Conservation (phyloP, 2,113 vertebrate species). For the Tragulus kanchil region DNA sequence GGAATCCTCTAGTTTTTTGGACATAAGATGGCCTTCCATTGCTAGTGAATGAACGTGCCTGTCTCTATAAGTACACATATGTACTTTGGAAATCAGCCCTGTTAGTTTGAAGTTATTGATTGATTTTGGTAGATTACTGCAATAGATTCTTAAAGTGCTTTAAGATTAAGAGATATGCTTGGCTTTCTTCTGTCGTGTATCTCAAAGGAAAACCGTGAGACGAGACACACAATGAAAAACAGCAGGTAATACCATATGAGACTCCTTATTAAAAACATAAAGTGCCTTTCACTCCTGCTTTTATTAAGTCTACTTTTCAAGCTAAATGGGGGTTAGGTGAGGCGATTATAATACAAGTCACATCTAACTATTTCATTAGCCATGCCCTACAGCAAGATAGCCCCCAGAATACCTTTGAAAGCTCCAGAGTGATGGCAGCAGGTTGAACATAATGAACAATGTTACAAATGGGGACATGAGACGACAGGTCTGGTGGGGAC, state of each 20-base stretch:
- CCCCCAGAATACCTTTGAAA: slow-evolving; percentile 92
- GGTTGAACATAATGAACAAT: slow-evolving; percentile 91
- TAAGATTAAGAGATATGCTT: slow-evolving; percentile 86
- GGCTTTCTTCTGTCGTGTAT: slow-evolving; percentile 81
- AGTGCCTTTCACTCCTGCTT: slow-evolving; percentile 87
- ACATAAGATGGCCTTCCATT: slow-evolving; percentile 62
- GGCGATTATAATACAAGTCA: slow-evolving; percentile 90
- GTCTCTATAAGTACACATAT: slow-evolving; percentile 60
- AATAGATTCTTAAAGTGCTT: slow-evolving; percentile 82
- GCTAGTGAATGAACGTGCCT: slow-evolving; percentile 54
- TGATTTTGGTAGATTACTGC: slow-evolving; percentile 84
- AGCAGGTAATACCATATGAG: slow-evolving; percentile 87
- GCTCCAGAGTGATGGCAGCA: slow-evolving; percentile 88
- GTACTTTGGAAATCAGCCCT: slow-evolving; percentile 79
- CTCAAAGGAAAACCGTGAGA: slow-evolving; percentile 86
- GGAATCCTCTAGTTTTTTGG: slow-evolving; percentile 59
- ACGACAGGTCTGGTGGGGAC: slow-evolving; percentile 85
- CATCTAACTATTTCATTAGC: slow-evolving; percentile 92
- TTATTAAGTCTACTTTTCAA: slow-evolving; percentile 91
- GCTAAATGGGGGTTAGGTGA: slow-evolving; percentile 89
- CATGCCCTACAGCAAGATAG: slow-evolving; percentile 88
- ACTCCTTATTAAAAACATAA: slow-evolving; percentile 90
- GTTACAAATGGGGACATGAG: slow-evolving; percentile 88
- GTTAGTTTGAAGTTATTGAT: slow-evolving; percentile 84
- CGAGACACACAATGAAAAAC: slow-evolving; percentile 86